phyloP scores from a whole-genome alignment of 2,888 invertebrate genomes.

The Zygaena filipendulae region DNA sequence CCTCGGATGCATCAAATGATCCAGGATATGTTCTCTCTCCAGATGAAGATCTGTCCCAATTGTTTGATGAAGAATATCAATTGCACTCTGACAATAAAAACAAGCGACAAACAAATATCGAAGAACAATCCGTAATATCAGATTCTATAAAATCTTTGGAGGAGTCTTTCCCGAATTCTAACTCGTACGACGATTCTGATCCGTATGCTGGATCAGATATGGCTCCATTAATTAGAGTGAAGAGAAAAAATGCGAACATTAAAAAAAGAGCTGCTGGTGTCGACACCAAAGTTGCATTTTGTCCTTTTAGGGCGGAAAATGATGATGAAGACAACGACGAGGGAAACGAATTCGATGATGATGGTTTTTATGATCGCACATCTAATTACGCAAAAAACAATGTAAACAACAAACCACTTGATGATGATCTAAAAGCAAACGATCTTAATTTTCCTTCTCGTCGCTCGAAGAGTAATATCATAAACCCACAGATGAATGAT shows the following conservation, averaged over 20 bases:
- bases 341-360: constrained; percentile 59
- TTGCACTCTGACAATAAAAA: constrained; percentile 21
- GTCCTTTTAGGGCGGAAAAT: constrained; percentile 42
- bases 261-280: constrained; percentile 38
- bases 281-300: constrained; percentile 42
- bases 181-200: constrained; percentile 29
- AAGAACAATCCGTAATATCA: too few species aligned
- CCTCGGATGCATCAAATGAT: constrained; percentile 24
- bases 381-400: constrained; percentile 32
- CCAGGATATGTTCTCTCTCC: constrained; percentile 26
- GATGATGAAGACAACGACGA: constrained; percentile 57
- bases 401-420: constrained; percentile 16
- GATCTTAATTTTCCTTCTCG: constrained; percentile 9
- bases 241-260: constrained; percentile 37
- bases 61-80: constrained; percentile 27
- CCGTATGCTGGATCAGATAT: constrained; percentile 27
- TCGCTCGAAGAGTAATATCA: constrained; percentile 6
- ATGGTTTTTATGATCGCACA: constrained; percentile 53
- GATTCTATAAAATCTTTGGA: constrained; percentile 46
- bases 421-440: constrained; percentile 17
- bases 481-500: constrained; percentile 4
- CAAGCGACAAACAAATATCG: constrained; percentile 33
- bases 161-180: constrained; percentile 48
- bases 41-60: constrained; percentile 30
- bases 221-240: constrained; percentile 47